Evolutionary conservation across 1,140 invertebrate genomes (phyloP).

Genomic region (Drosophila subobscura): DNA sequence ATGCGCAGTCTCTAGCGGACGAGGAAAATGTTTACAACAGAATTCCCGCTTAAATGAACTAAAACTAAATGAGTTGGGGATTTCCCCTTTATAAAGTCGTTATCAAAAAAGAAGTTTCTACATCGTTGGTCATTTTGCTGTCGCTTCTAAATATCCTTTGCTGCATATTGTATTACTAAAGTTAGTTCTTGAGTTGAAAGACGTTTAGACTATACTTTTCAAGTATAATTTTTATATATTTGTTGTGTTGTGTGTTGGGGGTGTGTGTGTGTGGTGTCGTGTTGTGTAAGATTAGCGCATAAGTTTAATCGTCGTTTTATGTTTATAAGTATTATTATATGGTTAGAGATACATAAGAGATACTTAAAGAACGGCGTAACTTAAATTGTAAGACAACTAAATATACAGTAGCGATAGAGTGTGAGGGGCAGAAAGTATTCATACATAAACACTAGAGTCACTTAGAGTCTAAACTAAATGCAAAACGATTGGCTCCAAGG

Average conservation of each 20-base stretch:
- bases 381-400: slow-evolving; percentile 75
- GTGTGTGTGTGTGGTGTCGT: slow-evolving; percentile 40
- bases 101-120: slow-evolving; percentile 58
- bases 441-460: slow-evolving; percentile 79
- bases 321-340: slow-evolving; percentile 17
- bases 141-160: slow-evolving; percentile 13
- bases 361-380: slow-evolving; percentile 68
- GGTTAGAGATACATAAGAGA: slow-evolving; percentile 32
- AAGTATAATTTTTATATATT: slow-evolving; percentile 58
- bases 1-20: slow-evolving; percentile 41
- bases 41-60: slow-evolving; percentile 25
- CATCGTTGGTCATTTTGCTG: slow-evolving; percentile 59
- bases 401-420: slow-evolving; percentile 64
- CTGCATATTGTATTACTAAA: slow-evolving; percentile 26
- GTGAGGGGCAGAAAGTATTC: slow-evolving; percentile 37
- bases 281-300: slow-evolving; percentile 60
- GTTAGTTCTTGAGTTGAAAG: slow-evolving; percentile 34
- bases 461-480: slow-evolving; percentile 74
- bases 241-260: slow-evolving; percentile 50
- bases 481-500: slow-evolving; percentile 42
- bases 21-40: slow-evolving; percentile 39
- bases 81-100: slow-evolving; percentile 42
- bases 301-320: slow-evolving; percentile 42
- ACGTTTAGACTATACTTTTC: slow-evolving; percentile 59
- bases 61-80: slow-evolving; percentile 48